Evolutionary conservation across 1,140 invertebrate species (phyloP).

Genomic region (Ceratina japonica): DNA sequence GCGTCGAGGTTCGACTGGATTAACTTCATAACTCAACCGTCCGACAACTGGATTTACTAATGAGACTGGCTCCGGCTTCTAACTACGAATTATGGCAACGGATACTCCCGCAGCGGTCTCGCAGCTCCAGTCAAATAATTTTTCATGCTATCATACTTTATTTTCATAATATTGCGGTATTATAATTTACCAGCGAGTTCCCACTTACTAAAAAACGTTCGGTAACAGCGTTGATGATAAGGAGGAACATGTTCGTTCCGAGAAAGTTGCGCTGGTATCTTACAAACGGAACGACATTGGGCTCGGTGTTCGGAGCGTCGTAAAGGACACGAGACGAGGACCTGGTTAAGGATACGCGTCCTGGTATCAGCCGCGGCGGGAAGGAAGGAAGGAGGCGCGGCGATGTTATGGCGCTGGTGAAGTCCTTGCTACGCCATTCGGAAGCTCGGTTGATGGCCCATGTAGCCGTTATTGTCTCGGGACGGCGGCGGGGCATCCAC

Average conservation of each 20-base stretch:
- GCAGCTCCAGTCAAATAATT: no score
- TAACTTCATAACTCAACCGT: not conserved
- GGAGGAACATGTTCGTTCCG: not conserved
- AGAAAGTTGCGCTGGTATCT: constrained; percentile 19
- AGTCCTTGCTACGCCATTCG: constrained; percentile 72
- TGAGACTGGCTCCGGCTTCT: not conserved
- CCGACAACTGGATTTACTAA: constrained; percentile 14
- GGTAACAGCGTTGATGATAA: no score
- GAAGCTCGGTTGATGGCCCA: constrained; percentile 76
- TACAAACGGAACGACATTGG: constrained; percentile 36
- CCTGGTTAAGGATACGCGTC: constrained; percentile 30
- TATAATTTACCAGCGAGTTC: no score
- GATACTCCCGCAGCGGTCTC: no score
- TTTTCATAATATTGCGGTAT: no score
- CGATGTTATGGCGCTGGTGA: constrained; percentile 62
- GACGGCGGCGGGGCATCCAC: constrained; percentile 64
- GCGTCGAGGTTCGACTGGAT: not conserved
- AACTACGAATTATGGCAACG: not conserved
- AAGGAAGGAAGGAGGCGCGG: constrained; percentile 56
- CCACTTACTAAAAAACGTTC: no score
- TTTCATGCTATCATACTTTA: no score
- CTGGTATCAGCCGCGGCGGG: constrained; percentile 40
- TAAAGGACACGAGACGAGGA: constrained; percentile 67
- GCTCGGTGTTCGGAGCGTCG: constrained; percentile 65
- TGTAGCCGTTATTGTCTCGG: constrained; percentile 76